Percentiles rank a stretch among this genome's conserved stretches.
Evolutionary conservation across 1,140 invertebrate genomes (phyloP).

Genomic region (Amphibalanus amphitrite): DNA sequence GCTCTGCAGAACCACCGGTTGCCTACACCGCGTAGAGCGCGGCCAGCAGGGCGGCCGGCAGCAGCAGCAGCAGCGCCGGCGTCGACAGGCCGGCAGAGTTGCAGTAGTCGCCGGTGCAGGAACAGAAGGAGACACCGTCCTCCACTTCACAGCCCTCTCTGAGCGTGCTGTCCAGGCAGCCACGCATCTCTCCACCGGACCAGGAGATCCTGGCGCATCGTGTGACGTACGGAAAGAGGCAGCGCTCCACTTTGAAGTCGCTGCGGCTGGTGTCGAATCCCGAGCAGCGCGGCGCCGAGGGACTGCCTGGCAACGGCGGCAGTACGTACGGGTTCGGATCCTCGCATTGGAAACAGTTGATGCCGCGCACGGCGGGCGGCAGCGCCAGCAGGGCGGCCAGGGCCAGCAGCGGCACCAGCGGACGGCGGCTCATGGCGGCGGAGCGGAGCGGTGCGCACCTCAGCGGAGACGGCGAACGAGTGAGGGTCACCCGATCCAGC

Average conservation of each 20-base stretch:
- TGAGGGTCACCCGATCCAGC: too few species aligned
- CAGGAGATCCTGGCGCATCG: neutral
- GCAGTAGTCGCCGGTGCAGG: neutral
- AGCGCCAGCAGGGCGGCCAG: neutral
- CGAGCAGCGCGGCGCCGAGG: neutral
- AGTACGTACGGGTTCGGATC: neutral
- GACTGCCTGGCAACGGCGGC: neutral
- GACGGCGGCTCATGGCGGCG: neutral
- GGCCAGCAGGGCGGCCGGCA: constrained; percentile 3
- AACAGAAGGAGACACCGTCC: neutral
- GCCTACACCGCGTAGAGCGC: too few species aligned
- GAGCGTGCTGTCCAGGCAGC: neutral
- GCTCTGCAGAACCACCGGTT: too few species aligned
- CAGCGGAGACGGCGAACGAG: constrained; percentile 2
- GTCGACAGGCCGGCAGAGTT: neutral
- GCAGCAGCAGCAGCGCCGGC: constrained; percentile 3
- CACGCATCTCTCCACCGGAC: neutral
- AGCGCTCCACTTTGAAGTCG: neutral
- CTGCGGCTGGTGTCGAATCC: neutral
- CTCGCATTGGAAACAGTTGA: neutral
- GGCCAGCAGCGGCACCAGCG: neutral
- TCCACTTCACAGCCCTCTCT: neutral
- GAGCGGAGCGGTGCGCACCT: too few species aligned
- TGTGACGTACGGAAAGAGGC: too few species aligned
- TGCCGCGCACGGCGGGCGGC: too few species aligned